Percentiles rank a stretch among this genome's conserved stretches.
Evolutionary conservation across 2,888 invertebrate species (phyloP).

Genomic region (Leptarthrus brevirostris): DNA sequence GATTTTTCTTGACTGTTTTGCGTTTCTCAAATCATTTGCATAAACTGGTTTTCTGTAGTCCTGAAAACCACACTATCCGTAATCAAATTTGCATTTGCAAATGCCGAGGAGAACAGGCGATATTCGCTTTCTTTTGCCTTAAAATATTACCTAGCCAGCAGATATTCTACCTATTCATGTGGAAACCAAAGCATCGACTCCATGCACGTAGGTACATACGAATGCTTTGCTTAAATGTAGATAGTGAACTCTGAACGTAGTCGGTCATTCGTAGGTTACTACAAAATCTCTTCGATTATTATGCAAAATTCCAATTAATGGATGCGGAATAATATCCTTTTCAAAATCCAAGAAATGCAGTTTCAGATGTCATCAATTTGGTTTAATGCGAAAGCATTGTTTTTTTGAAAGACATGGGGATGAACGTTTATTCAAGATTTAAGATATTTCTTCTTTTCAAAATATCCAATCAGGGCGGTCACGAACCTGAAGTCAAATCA

Average conservation of each 20-base stretch:
- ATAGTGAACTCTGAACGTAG: neutral
- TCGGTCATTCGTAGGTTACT: neutral
- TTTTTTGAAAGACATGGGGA: no score
- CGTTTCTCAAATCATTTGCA: no score
- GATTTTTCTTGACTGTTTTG: no score
- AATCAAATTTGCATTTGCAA: constrained; percentile 37
- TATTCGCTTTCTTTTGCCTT: constrained; percentile 15
- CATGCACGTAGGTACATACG: no score
- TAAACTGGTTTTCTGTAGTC: neutral
- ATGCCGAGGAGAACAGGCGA: constrained; percentile 1
- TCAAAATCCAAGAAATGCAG: neutral
- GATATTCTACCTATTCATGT: neutral
- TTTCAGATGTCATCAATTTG: neutral
- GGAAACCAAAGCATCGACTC: no score
- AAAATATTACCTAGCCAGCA: neutral
- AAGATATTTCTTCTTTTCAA: neutral
- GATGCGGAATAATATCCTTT: neutral
- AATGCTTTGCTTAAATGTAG: no score
- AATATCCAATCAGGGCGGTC: neutral
- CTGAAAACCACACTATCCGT: constrained; percentile 18
- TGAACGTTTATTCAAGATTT: no score
- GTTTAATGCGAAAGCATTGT: neutral
- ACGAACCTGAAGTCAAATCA: neutral
- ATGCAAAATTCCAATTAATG: constrained; percentile 5
- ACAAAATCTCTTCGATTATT: neutral